Percentiles rank a stretch among this genome's conserved stretches.
These are phyloP conservation scores for Hymenochirus boettgeri DNA, from an alignment of 2,113 vertebrate species.

Conservation along the genomic window DNA sequence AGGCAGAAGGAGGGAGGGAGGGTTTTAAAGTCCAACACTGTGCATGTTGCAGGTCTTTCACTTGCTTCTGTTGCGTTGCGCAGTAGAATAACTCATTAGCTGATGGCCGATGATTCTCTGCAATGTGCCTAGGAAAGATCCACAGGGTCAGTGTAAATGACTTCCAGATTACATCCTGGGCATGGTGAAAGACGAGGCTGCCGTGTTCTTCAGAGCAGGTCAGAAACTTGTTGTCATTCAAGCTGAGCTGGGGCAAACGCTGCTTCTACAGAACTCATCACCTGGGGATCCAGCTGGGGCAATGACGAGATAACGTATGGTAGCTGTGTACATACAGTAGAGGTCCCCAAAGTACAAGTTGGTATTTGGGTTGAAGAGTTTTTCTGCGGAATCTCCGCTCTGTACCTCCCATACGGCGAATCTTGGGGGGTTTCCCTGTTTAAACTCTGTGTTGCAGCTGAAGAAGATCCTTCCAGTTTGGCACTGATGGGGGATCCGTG, in stretches of 20 bases:
- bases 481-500: slow-evolving; percentile 96
- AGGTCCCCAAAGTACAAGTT: slow-evolving; percentile 98
- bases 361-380: slow-evolving; percentile 87
- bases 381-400: slow-evolving; percentile 78
- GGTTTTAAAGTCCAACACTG: slow-evolving; percentile 88
- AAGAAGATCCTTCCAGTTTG: slow-evolving; percentile 96
- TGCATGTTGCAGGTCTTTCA: slow-evolving; percentile 99
- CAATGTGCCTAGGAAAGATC: slow-evolving; percentile 85
- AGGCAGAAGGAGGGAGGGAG: too few species aligned
- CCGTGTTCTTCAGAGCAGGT: slow-evolving; percentile 80
- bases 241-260: slow-evolving; percentile 88
- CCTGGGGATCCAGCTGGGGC: slow-evolving; percentile 86
- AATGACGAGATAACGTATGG: slow-evolving; percentile 94
- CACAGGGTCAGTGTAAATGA: slow-evolving; percentile 96
- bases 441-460: slow-evolving; percentile 98
- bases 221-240: slow-evolving; percentile 89
- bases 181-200: slow-evolving; percentile 83
- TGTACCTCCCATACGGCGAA: too few species aligned
- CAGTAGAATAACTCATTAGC: slow-evolving; percentile 93
- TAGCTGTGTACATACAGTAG: slow-evolving; percentile 99
- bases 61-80: slow-evolving; percentile 98
- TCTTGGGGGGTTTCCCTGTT: slow-evolving; percentile 92
- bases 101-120: slow-evolving; percentile 97
- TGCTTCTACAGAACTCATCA: slow-evolving; percentile 94
- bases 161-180: slow-evolving; percentile 97